Evolutionary conservation across 2,797 vertebrate species (phyloP).

Genomic region (Gastrophryne carolinensis): DNA sequence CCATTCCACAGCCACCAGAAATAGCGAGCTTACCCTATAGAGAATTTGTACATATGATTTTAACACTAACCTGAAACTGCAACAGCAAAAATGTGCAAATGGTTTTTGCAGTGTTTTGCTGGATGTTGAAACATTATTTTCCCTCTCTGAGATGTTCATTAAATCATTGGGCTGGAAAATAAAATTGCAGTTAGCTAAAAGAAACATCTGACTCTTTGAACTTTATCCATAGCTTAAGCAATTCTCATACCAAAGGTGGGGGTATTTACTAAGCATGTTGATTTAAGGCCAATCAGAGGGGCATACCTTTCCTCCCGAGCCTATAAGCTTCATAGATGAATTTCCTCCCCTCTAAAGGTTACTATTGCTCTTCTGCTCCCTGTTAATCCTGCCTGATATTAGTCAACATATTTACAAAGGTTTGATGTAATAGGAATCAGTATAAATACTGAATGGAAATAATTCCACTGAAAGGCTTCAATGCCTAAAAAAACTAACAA

Average conservation of each 20-base stretch:
- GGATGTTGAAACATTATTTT: neutral
- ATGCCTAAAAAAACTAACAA: too few species aligned
- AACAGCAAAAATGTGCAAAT: too few species aligned
- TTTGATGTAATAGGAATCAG: too few species aligned
- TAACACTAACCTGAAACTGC: too few species aligned
- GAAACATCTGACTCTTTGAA: constrained; percentile 12
- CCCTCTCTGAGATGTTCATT: neutral
- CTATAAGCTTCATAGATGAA: neutral
- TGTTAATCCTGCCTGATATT: neutral
- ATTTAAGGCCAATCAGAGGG: neutral
- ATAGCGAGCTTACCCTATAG: too few species aligned
- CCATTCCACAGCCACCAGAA: too few species aligned
- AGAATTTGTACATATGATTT: too few species aligned
- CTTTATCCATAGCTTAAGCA: constrained; percentile 3
- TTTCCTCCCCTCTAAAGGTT: constrained; percentile 5
- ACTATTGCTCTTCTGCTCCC: neutral
- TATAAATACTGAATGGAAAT: too few species aligned
- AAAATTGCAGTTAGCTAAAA: constrained; percentile 1
- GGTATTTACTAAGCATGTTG: neutral
- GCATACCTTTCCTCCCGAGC: neutral
- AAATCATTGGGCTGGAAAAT: neutral
- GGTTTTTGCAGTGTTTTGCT: too few species aligned
- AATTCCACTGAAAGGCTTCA: too few species aligned
- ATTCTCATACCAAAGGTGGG: neutral
- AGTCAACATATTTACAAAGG: neutral